phyloP scores from a whole-genome alignment of 2,113 vertebrate species.

The Butorides virescens region DNA sequence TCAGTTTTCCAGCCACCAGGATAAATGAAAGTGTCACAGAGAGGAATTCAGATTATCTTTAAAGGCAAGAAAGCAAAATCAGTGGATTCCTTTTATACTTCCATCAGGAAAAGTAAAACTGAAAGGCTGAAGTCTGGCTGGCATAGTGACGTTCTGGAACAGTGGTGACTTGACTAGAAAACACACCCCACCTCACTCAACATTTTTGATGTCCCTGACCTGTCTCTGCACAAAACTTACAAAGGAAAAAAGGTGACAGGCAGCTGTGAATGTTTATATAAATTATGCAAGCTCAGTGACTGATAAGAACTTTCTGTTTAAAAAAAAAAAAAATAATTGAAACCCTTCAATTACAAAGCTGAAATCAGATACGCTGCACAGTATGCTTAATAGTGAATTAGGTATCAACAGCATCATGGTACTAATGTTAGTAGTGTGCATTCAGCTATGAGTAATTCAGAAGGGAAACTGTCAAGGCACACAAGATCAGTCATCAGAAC shows the following conservation, averaged over 20 bases:
- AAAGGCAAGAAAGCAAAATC: not conserved
- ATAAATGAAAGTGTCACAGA: not conserved
- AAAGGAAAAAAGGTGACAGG: not conserved
- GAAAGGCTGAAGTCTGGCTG: not conserved
- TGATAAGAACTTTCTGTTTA: not conserved
- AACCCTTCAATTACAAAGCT: not conserved
- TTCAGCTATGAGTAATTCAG: not conserved
- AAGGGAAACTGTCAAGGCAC: not conserved
- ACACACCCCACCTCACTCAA: not conserved
- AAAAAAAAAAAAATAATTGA: not conserved
- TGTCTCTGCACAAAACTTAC: not conserved
- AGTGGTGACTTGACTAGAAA: not conserved
- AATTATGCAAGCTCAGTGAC: not conserved
- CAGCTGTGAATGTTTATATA: not conserved
- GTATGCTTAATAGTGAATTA: not conserved
- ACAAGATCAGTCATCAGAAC: not conserved
- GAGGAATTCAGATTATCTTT: not conserved
- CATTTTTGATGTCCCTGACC: not conserved
- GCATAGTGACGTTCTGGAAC: not conserved
- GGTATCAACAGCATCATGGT: rapidly evolving
- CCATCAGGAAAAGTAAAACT: not conserved
- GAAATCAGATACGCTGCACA: not conserved
- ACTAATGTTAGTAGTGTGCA: not conserved
- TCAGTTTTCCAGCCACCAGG: not conserved
- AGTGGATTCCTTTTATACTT: not conserved